Evolutionary conservation across 2,113 vertebrate genomes (phyloP).

Genomic region (Globicephala melas): DNA sequence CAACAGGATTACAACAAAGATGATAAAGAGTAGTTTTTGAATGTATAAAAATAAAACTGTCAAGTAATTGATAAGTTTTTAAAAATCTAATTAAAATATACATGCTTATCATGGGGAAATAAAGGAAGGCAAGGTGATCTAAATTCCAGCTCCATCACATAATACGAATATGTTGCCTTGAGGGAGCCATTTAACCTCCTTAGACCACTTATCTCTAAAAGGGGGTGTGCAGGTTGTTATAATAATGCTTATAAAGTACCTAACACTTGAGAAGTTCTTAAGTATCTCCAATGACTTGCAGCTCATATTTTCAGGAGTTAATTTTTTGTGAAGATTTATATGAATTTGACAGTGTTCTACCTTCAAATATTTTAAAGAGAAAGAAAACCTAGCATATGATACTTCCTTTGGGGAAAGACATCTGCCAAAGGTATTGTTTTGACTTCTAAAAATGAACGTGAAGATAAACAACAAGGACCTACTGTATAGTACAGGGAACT

Average conservation of each 20-base stretch:
- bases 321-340: not conserved
- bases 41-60: slow-evolving; percentile 33
- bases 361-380: slow-evolving; percentile 7
- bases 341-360: not conserved
- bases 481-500: not conserved
- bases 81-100: not conserved
- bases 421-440: not conserved
- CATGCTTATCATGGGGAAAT: not conserved
- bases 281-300: not conserved
- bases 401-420: not conserved
- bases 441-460: slow-evolving; percentile 5
- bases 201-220: not conserved
- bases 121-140: not conserved
- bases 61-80: not conserved
- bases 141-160: not conserved
- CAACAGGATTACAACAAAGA: not conserved
- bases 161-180: not conserved
- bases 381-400: not conserved
- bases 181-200: not conserved
- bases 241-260: not conserved
- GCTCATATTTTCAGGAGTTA: not conserved
- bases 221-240: not conserved
- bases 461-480: not conserved
- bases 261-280: not conserved
- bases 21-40: not conserved